phyloP scores from a whole-genome alignment of 2,797 vertebrate species.

The Hippoglossus hippoglossus region DNA sequence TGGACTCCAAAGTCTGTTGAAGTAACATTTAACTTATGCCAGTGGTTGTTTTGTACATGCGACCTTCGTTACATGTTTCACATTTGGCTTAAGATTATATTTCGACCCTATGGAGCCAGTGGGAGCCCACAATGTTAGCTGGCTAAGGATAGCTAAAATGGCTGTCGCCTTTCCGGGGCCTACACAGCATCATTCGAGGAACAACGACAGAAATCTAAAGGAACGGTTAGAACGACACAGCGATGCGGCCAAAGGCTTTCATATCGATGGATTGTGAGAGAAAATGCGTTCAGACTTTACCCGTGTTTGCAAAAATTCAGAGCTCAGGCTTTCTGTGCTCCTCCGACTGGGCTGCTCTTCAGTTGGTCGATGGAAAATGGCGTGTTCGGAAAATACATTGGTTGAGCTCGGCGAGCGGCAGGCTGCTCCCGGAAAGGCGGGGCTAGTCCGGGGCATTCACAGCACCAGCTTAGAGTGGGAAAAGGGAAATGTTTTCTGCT shows the following conservation, averaged over 20 bases:
- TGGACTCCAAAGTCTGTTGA: accelerated
- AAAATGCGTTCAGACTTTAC: slow-evolving; percentile 13
- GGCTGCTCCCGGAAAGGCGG: slow-evolving; percentile 39
- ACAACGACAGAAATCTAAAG: background rate
- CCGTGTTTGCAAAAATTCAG: slow-evolving; percentile 20
- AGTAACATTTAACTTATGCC: accelerated
- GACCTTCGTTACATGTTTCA: background rate
- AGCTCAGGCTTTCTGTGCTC: background rate
- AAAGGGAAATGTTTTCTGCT: background rate
- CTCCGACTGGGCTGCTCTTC: background rate
- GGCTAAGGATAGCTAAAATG: slow-evolving; percentile 66
- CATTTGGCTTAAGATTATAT: background rate
- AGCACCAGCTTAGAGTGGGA: background rate
- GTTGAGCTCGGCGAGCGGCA: background rate
- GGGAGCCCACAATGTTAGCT: background rate
- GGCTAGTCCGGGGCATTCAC: background rate
- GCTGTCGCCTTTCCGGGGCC: slow-evolving; percentile 65
- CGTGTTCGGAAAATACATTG: slow-evolving; percentile 42
- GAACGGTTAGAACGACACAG: accelerated
- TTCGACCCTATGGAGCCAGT: background rate
- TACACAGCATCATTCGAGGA: slow-evolving; percentile 2
- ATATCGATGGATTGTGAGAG: background rate
- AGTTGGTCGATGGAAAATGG: slow-evolving; percentile 73
- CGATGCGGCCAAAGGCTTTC: too few relatives aligned
- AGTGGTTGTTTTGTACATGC: accelerated